These are phyloP conservation scores for Eueides isabella DNA, from an alignment of 1,140 invertebrate species.

Conservation along the genomic window DNA sequence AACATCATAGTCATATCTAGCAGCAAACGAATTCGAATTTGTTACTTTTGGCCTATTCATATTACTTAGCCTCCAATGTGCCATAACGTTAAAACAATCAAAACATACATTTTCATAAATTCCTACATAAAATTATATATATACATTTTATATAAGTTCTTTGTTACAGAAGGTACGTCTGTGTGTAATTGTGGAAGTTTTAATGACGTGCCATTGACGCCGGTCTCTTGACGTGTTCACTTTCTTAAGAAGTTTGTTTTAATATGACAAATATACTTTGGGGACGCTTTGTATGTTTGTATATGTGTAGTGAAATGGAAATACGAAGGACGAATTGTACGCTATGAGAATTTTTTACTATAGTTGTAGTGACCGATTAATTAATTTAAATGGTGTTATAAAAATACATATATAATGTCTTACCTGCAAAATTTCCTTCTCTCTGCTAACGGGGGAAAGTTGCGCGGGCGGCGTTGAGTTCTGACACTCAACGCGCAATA, in stretches of 20 bases:
- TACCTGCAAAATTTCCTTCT: no score
- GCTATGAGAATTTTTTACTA: background rate
- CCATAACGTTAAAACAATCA: background rate
- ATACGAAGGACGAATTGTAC: background rate
- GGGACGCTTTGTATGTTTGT: background rate
- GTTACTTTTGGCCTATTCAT: background rate
- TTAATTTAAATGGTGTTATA: no score
- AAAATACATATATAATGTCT: no score
- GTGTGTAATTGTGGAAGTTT: conserved; percentile 26
- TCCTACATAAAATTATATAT: background rate
- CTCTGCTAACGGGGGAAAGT: no score
- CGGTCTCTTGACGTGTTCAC: conserved; percentile 15
- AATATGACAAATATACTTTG: conserved; percentile 7
- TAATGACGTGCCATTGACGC: conserved; percentile 28
- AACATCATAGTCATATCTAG: no score
- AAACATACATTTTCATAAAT: background rate
- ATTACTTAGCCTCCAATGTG: background rate
- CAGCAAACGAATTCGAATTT: background rate
- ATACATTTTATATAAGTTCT: background rate
- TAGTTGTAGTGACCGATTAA: no score
- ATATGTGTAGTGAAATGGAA: background rate
- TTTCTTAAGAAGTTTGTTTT: conserved; percentile 24
- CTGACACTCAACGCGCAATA: no score
- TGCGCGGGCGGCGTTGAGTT: no score
- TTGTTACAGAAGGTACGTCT: conserved; percentile 13